Conservation (phyloP, 2,797 vertebrate species). For the Gymnothorax reevesii region DNA sequence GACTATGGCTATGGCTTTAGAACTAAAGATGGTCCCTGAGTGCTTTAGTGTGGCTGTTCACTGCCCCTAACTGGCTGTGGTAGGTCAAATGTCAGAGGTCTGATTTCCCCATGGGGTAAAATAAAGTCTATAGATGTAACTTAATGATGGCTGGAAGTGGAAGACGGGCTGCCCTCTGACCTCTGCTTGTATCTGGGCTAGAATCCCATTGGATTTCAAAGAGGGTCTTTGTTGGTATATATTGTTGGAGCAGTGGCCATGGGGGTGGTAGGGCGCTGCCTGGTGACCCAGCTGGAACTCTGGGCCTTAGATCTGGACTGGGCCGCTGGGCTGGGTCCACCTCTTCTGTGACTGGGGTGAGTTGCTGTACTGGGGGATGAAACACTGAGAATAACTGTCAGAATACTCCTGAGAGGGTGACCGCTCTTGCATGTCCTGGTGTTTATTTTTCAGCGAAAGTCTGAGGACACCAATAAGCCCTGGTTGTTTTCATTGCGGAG, state of each 20-base stretch:
- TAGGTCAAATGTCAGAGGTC: too few relatives aligned
- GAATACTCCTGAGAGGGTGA: background rate
- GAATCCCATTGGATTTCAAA: background rate
- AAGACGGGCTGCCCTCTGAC: background rate
- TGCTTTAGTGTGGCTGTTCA: too few relatives aligned
- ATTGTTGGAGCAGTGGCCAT: background rate
- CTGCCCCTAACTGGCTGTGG: too few relatives aligned
- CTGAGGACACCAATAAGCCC: background rate
- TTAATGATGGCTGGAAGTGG: background rate
- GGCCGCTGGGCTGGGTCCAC: background rate
- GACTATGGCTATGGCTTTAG: too few relatives aligned
- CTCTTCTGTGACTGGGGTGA: background rate
- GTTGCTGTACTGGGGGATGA: background rate
- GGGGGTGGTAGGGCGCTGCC: background rate
- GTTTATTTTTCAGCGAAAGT: background rate
- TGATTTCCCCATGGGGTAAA: too few relatives aligned
- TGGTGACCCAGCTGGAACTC: background rate
- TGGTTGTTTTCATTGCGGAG: background rate
- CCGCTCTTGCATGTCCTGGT: background rate
- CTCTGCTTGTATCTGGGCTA: background rate
- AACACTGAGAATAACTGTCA: background rate
- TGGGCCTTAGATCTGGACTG: background rate
- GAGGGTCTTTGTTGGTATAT: background rate
- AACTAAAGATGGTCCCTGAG: too few relatives aligned
- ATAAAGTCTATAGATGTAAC: background rate